These are phyloP conservation scores for Syrphus vitripennis DNA, from an alignment of 2,888 invertebrate species.

Conservation along the genomic window DNA sequence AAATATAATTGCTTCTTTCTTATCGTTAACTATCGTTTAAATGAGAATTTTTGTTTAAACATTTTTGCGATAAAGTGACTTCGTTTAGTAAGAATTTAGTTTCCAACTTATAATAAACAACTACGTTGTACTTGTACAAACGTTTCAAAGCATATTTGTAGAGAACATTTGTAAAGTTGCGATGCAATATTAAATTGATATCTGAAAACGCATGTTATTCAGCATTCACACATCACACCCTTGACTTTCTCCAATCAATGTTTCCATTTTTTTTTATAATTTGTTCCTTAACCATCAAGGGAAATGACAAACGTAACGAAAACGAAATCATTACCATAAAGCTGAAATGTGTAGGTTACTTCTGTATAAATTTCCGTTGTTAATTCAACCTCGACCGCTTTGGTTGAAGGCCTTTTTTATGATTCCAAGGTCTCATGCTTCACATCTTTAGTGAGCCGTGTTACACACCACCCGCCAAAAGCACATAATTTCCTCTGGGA, in stretches of 20 bases:
- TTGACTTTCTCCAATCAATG: neutral
- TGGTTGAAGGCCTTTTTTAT: slow-evolving; percentile 56
- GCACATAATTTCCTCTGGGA: slow-evolving; percentile 69
- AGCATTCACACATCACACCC: neutral
- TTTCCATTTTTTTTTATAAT: neutral
- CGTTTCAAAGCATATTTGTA: no score
- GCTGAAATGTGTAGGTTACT: neutral
- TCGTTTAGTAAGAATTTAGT: no score
- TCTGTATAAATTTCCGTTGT: slow-evolving; percentile 9
- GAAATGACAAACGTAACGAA: slow-evolving; percentile 39
- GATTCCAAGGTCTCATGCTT: slow-evolving; percentile 35
- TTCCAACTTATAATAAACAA: no score
- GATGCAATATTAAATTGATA: neutral
- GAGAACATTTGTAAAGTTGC: no score
- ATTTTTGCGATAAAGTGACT: no score
- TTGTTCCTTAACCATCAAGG: neutral
- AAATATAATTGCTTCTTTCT: no score
- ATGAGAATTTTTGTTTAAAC: no score
- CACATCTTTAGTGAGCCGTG: slow-evolving; percentile 24
- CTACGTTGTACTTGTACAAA: no score
- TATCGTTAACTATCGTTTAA: no score
- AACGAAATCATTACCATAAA: neutral
- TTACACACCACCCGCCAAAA: slow-evolving; percentile 41
- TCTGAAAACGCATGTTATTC: neutral
- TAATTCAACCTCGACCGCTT: slow-evolving; percentile 44